Base-by-base conservation (phyloP, 1,140 invertebrate genomes). In the Ptiloglossa arizonensis region DNA sequence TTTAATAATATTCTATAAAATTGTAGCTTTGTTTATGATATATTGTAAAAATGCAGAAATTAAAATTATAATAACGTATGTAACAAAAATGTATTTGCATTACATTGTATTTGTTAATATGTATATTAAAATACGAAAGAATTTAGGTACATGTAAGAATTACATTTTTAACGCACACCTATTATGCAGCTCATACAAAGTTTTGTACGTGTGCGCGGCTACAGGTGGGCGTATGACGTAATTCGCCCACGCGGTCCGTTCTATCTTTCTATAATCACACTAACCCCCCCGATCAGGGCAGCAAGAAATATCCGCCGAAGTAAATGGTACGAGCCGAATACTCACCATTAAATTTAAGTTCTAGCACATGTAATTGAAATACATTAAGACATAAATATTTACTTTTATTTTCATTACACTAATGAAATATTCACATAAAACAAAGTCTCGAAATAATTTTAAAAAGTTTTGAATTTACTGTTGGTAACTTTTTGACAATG, bases 201-300 rank as follows among this genome's bases (percentile, higher is more conserved):
- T 46, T 86, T 66, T 77, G 72, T 85, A 81, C 74, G 76, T 74
- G 48, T 69, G 54, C 74, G 63, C 54, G 77, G 87, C 88, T 88
- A 89, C 89, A 89, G 88, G 89, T 89, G 89, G 89, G 89, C 87
- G 89, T 87, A 89, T 89, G 88, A 89, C 89, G 89, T 89, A 88
- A 88, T 89, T 88, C 89, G 86, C 89, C 89, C 89, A 89, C 89
- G 88, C 89, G 87, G 84, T 72, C 63, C 64, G 80, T 87, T 81
- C 81, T 85, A 81, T 81, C 82, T 77, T 57, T 64, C 81, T 79
- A 87, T 88, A 87, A 89, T 87, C 84, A 81, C 66, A 69, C 68
- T 56, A 81, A 75, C 74, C 74, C 79, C 79, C 74, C 77, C 80
- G 56, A 80, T 22, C 4, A 19, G 44, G 0, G 22, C 27, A n/a